Evolutionary conservation across 2,113 vertebrate species (phyloP), one percentile per base, ranked within the genome.

Genomic region (Taxidea taxus): DNA sequence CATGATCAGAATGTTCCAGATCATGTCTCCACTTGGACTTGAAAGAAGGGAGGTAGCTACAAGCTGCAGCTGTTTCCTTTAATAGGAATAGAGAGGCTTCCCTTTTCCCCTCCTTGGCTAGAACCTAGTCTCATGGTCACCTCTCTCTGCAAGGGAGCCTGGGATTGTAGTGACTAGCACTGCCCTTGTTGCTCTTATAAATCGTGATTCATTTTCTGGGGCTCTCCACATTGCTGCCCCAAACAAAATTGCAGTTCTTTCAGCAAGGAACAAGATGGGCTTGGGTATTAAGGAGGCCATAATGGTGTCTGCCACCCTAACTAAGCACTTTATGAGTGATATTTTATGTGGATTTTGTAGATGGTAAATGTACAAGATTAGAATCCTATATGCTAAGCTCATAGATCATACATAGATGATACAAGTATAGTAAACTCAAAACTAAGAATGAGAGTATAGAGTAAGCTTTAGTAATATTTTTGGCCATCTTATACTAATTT

Each of bases 331-430:
- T 51, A 54, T 44, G 37, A 83, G 64, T 25, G 42, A 93, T 7
- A 27, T 62, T 97, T 87, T 47, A 7, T 82, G 23, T 60, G 68
- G 56, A 68, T 49, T 94, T 97, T 96, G 7, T 95, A 85, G 77
- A 42, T 72, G n/a, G 27, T 80, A 74, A 74, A 87, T 85, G 81
- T 88, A 44, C 16, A 64, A 77, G 51, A 78, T 89, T 83, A 74
- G 23, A 93, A 72, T 82, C 18, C 25, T 34, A 54, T 37, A 64
- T 70, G 66, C 37, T 85, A 74, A 91, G 27, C 47, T 81, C 77
- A 91, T 31, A 68, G 60, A 62, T 44, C 58, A 44, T 44, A 56
- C 49, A 25, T 20, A 42, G 37, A 66, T 66, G 58, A 39, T 39
- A 62, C 25, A 18, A 77, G 56, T 78, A 77, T 47, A 31, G 42